phyloP scores from a whole-genome alignment of 1,140 invertebrate genomes.

The Glossosoma conforme region DNA sequence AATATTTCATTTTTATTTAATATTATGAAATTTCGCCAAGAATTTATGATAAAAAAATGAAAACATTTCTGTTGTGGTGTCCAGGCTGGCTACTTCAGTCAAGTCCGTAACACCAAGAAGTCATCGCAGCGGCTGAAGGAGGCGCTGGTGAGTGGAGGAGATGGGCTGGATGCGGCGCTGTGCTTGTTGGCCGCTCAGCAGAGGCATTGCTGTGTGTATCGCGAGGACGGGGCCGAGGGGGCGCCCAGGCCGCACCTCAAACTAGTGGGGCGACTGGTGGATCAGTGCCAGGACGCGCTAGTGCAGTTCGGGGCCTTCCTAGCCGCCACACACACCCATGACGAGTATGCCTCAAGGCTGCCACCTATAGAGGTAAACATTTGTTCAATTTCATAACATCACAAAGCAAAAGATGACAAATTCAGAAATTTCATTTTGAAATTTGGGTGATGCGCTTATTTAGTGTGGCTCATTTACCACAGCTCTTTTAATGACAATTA shows the following conservation, averaged over 20 bases:
- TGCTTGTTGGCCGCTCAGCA: slow-evolving; percentile 96
- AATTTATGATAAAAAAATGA: too few relatives aligned
- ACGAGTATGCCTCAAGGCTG: slow-evolving; percentile 88
- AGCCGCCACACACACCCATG: slow-evolving; percentile 85
- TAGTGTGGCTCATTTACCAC: too few relatives aligned
- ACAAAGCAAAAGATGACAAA: too few relatives aligned
- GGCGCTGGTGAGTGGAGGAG: slow-evolving; percentile 71
- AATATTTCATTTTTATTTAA: too few relatives aligned
- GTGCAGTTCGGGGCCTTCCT: slow-evolving; percentile 98
- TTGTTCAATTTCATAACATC: too few relatives aligned
- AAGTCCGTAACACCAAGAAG: slow-evolving; percentile 94
- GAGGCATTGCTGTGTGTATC: slow-evolving; percentile 77
- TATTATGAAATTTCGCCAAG: too few relatives aligned
- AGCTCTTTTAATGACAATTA: too few relatives aligned
- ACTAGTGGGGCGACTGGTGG: slow-evolving; percentile 75
- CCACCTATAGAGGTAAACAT: slow-evolving; percentile 68
- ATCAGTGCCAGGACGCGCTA: slow-evolving; percentile 95
- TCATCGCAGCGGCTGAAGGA: slow-evolving; percentile 95
- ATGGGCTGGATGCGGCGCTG: slow-evolving; percentile 88
- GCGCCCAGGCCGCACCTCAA: slow-evolving; percentile 88
- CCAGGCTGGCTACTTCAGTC: slow-evolving; percentile 85
- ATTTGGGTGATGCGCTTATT: too few relatives aligned
- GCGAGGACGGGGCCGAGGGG: slow-evolving; percentile 52
- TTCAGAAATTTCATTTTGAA: too few relatives aligned
- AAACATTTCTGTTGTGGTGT: too few relatives aligned